Percentiles rank a stretch among this genome's conserved stretches.
These are phyloP conservation scores for Tyria jacobaeae DNA, from an alignment of 2,888 invertebrate species.

Conservation along the genomic window DNA sequence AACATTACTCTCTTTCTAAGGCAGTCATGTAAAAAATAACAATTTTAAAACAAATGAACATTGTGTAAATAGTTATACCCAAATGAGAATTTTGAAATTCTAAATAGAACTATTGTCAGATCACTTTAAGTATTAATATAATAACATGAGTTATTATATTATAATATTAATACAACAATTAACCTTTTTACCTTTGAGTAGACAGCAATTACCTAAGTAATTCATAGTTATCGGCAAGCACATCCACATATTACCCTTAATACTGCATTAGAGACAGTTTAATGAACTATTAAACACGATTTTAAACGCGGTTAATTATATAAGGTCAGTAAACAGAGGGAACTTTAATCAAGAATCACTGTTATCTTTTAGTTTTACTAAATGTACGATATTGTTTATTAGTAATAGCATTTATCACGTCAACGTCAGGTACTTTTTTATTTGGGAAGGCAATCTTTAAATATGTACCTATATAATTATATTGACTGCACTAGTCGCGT, in stretches of 20 bases:
- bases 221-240: slow-evolving; percentile 21
- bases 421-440: too few relatives aligned
- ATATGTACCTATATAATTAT: too few relatives aligned
- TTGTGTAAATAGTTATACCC: too few relatives aligned
- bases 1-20: too few relatives aligned
- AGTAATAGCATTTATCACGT: neutral
- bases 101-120: too few relatives aligned
- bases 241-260: slow-evolving; percentile 22
- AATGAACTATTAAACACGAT: slow-evolving; percentile 22
- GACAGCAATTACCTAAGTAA: slow-evolving; percentile 15
- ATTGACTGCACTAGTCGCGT: too few relatives aligned
- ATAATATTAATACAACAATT: slow-evolving; percentile 5
- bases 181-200: neutral
- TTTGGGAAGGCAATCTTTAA: too few relatives aligned
- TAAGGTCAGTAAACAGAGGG: slow-evolving; percentile 14
- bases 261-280: slow-evolving; percentile 24
- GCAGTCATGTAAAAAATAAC: too few relatives aligned
- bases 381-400: neutral
- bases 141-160: slow-evolving; percentile 2
- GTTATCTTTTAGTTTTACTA: slow-evolving; percentile 3
- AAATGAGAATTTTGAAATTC: too few relatives aligned
- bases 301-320: slow-evolving; percentile 21
- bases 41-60: too few relatives aligned
- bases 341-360: slow-evolving; percentile 4
- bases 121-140: neutral